Conservation (phyloP, 2,113 vertebrate genomes). For the Uria lomvia region DNA sequence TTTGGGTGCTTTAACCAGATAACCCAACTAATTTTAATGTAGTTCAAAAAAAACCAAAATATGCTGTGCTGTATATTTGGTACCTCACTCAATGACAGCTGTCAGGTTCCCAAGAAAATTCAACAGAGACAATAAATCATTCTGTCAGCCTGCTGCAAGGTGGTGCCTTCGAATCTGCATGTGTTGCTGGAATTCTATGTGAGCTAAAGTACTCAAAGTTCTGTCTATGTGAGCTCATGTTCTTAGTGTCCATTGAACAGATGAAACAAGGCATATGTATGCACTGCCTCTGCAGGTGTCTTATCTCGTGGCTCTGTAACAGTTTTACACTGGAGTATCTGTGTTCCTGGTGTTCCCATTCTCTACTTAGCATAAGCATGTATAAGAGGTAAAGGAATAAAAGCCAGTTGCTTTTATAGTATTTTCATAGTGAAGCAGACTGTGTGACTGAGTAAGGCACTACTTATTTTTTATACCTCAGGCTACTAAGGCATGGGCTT, state of each 20-base stretch:
- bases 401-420: background rate
- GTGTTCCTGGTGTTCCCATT: background rate
- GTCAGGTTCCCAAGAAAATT: background rate
- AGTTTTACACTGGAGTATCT: background rate
- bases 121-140: background rate
- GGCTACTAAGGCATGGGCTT: background rate
- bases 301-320: background rate
- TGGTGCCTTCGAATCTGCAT: background rate
- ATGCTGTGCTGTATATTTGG: background rate
- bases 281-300: background rate
- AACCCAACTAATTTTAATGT: background rate
- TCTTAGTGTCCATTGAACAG: background rate
- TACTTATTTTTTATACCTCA: background rate
- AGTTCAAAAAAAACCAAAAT: background rate
- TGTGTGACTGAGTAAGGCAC: background rate
- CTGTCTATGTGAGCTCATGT: background rate
- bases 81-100: background rate
- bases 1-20: background rate
- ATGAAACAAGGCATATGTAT: rapidly evolving
- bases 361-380: background rate
- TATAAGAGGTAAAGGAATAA: background rate
- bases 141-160: background rate
- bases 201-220: background rate
- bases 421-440: background rate
- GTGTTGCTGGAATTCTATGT: background rate